These are phyloP conservation scores for Syrista parreyssii DNA, from an alignment of 2,888 invertebrate species.

Conservation along the genomic window DNA sequence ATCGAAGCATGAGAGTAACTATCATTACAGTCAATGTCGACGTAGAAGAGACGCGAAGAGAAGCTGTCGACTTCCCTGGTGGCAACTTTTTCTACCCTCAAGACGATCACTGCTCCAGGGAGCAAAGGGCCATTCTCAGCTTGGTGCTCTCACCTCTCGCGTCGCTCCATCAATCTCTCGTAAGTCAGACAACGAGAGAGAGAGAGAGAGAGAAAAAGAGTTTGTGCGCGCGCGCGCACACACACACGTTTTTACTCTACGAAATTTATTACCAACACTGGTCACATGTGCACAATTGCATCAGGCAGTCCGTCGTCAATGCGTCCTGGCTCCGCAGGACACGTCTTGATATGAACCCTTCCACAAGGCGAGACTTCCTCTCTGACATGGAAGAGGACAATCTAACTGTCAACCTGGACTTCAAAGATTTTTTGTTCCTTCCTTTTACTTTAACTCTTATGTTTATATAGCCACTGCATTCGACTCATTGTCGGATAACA, in stretches of 20 bases:
- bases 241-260: constrained; percentile 46
- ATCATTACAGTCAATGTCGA: no score
- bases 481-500: neutral
- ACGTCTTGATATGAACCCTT: constrained; percentile 3
- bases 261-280: constrained; percentile 30
- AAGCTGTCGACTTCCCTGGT: constrained; percentile 41
- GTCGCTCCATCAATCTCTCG: constrained; percentile 58
- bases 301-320: neutral
- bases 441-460: neutral
- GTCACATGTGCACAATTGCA: constrained; percentile 3
- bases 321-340: neutral
- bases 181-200: constrained; percentile 27
- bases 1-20: no score
- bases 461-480: neutral
- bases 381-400: neutral
- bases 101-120: constrained; percentile 49
- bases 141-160: constrained; percentile 53
- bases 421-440: neutral
- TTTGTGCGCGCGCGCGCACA: constrained; percentile 21
- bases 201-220: constrained; percentile 14
- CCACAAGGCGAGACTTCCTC: neutral
- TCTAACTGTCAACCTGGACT: neutral
- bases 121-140: constrained; percentile 52
- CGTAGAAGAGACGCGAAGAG: neutral
- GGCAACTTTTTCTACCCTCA: constrained; percentile 49